phyloP scores from a whole-genome alignment of 2,797 vertebrate species.

The Mormyrus hasselquistii region DNA sequence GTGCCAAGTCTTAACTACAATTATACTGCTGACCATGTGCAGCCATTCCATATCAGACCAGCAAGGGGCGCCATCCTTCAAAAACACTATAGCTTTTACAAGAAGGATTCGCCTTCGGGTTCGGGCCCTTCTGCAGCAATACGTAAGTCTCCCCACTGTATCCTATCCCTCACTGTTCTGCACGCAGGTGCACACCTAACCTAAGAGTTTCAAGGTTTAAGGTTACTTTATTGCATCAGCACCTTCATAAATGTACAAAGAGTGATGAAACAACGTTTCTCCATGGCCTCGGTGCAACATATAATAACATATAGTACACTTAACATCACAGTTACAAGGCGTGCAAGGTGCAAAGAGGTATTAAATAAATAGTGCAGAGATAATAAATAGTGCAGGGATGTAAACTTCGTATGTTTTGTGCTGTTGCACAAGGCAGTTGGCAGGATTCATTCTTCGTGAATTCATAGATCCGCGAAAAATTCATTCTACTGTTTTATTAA shows the following conservation, averaged over 20 bases:
- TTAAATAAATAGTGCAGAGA: neutral
- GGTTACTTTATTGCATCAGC: neutral
- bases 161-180: neutral
- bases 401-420: neutral
- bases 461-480: too few relatives aligned
- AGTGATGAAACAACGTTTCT: neutral
- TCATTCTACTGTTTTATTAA: too few relatives aligned
- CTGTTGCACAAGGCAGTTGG: too few relatives aligned
- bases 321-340: neutral
- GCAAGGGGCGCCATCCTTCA: constrained; percentile 38
- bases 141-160: constrained; percentile 49
- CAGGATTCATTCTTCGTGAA: neutral
- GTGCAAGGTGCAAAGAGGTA: too few relatives aligned
- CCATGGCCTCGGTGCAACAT: neutral
- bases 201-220: neutral
- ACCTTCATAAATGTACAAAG: neutral
- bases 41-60: constrained; percentile 12
- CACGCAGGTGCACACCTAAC: neutral
- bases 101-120: constrained; percentile 45
- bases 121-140: constrained; percentile 54
- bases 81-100: constrained; percentile 48
- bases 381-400: too few relatives aligned
- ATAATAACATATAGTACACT: neutral
- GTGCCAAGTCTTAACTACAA: constrained; percentile 31
- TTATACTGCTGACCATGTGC: constrained; percentile 34